Conservation (phyloP, 2,888 invertebrate species). For the Hemaris fuciformis region DNA sequence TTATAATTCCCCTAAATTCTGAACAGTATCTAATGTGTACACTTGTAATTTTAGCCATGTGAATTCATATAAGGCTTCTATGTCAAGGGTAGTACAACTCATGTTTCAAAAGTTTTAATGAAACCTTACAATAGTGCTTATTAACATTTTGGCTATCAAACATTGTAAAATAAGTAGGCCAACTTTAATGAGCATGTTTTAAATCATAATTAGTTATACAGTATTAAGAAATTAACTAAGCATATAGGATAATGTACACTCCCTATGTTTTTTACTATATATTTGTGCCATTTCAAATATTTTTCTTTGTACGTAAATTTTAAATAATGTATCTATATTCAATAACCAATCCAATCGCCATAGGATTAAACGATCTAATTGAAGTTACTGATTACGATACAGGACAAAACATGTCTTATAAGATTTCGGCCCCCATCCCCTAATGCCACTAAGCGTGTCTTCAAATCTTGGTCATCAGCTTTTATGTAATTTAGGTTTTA, state of each 20-base stretch:
- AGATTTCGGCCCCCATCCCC: no score
- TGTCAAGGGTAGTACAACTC: conserved; percentile 45
- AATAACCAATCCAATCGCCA: no score
- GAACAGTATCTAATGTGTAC: conserved; percentile 23
- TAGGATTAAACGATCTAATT: no score
- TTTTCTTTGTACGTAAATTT: no score
- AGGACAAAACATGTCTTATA: no score
- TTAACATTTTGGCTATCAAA: not conserved
- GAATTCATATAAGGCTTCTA: conserved; percentile 53
- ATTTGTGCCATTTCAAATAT: no score
- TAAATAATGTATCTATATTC: no score
- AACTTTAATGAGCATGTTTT: not conserved
- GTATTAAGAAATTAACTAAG: no score
- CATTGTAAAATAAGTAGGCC: not conserved
- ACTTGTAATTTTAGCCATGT: conserved; percentile 40
- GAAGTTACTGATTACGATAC: no score
- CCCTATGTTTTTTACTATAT: no score
- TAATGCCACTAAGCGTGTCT: not conserved
- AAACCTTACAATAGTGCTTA: conserved; percentile 27
- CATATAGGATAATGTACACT: no score
- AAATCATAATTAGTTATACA: not conserved
- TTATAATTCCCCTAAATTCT: conserved; percentile 20
- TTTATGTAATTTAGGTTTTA: conserved; percentile 1
- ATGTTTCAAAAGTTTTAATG: conserved; percentile 30
- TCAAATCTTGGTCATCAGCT: not conserved